Percentiles rank a stretch among this genome's conserved stretches.
phyloP scores from a whole-genome alignment of 2,797 vertebrate species.

The Scolopax rusticola region DNA sequence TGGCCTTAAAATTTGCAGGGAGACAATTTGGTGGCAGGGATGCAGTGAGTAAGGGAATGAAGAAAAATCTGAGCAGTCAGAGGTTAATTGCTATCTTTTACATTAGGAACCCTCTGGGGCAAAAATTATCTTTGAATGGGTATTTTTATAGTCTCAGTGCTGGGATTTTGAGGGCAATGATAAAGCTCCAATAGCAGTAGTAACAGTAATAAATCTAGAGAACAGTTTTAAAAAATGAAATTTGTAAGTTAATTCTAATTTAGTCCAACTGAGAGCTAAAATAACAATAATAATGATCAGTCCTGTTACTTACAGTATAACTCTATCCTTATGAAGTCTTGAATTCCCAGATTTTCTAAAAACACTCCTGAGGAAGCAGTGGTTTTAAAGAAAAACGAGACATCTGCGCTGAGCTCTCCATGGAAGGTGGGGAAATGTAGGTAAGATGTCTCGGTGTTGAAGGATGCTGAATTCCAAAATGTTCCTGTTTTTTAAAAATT shows the following conservation, averaged over 20 bases:
- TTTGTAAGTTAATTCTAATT: not conserved
- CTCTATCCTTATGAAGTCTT: constrained; percentile 94
- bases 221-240: not conserved
- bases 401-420: constrained; percentile 91
- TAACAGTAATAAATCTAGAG: not conserved
- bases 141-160: not conserved
- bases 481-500: constrained; percentile 72
- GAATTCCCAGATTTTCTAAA: constrained; percentile 95
- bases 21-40: not conserved
- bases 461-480: constrained; percentile 94
- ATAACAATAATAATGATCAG: not conserved
- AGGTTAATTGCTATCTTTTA: not conserved
- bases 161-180: not conserved
- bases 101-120: not conserved
- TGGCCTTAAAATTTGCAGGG: not conserved
- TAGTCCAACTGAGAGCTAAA: not conserved
- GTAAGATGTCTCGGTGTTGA: constrained; percentile 91
- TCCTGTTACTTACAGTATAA: constrained; percentile 87
- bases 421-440: constrained; percentile 96
- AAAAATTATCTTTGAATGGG: not conserved
- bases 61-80: not conserved
- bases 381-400: constrained; percentile 97
- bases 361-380: constrained; percentile 91
- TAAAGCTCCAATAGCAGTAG: not conserved
- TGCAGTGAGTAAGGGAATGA: not conserved